Percentiles rank a stretch among this genome's conserved stretches.
Conservation (phyloP, 2,888 invertebrate genomes). For the Rhingia campestris region DNA sequence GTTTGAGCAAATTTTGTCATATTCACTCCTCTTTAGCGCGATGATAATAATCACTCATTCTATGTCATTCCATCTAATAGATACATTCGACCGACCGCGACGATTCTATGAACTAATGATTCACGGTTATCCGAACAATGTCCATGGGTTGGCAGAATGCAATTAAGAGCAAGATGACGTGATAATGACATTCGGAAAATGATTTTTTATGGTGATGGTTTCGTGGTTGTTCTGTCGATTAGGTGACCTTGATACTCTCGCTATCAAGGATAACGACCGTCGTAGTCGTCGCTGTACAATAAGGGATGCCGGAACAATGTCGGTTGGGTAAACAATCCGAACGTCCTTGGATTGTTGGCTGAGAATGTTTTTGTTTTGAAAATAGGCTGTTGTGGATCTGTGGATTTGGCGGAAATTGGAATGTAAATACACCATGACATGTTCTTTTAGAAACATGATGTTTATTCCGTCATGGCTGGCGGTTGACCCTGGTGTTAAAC, state of each 20-base stretch:
- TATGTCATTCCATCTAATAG: too few species aligned
- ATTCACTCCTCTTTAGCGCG: conserved; percentile 33
- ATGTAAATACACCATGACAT: not conserved
- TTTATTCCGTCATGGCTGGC: not conserved
- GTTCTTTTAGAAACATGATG: not conserved
- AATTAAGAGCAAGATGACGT: not conserved
- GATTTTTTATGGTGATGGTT: conserved; percentile 42
- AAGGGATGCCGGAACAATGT: not conserved
- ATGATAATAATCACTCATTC: conserved; percentile 10
- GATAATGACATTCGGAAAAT: not conserved
- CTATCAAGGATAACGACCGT: conserved; percentile 1
- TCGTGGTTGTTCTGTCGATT: conserved; percentile 33
- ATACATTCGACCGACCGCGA: not conserved
- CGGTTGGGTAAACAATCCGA: not conserved
- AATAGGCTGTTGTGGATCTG: not conserved
- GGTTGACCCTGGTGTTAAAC: conserved; percentile 1
- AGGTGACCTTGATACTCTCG: conserved; percentile 15
- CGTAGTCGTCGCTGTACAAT: not conserved
- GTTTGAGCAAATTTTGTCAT: conserved; percentile 47
- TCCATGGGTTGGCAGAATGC: conserved; percentile 1
- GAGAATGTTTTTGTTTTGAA: not conserved
- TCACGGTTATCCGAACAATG: conserved; percentile 28
- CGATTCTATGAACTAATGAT: conserved; percentile 36
- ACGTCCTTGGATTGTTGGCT: conserved; percentile 12
- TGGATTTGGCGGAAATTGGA: not conserved